Percentiles rank a stretch among this genome's conserved stretches.
Conservation (phyloP, 2,797 vertebrate genomes). For the Loriculus beryllinus region DNA sequence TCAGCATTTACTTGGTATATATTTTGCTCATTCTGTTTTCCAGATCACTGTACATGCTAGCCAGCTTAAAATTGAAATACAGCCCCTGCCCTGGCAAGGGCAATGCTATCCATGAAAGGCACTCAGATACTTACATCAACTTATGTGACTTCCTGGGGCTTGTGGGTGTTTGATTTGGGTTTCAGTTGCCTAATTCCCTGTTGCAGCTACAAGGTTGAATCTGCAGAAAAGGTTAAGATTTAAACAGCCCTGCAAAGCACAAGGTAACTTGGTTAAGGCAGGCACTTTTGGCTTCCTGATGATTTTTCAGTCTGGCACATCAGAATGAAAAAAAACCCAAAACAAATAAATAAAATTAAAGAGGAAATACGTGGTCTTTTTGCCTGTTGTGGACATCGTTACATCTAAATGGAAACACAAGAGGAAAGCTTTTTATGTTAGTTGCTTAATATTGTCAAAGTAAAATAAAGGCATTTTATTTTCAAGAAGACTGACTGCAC, state of each 20-base stretch:
- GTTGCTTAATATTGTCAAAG: neutral
- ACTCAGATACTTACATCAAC: neutral
- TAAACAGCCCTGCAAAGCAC: neutral
- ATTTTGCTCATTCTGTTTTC: neutral
- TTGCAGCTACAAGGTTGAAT: slow-evolving; percentile 15
- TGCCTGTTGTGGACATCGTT: neutral
- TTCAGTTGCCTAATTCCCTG: slow-evolving; percentile 26
- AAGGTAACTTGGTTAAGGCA: slow-evolving; percentile 33
- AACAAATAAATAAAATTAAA: neutral
- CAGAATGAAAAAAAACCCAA: neutral
- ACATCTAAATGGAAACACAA: neutral
- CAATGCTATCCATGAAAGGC: neutral
- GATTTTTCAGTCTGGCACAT: slow-evolving; percentile 25
- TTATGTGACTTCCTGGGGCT: slow-evolving; percentile 10
- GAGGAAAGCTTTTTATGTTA: neutral
- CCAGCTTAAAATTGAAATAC: neutral
- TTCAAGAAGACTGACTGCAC: neutral
- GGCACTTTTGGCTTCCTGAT: slow-evolving; percentile 38
- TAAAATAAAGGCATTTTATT: neutral
- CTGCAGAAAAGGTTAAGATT: slow-evolving; percentile 48
- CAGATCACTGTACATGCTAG: neutral
- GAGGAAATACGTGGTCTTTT: neutral
- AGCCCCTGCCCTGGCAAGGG: slow-evolving; percentile 8
- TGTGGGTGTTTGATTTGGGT: slow-evolving; percentile 52
- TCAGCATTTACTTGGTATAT: neutral